Evolutionary conservation across 2,888 invertebrate genomes (phyloP).

Genomic region (Dicycla oo): DNA sequence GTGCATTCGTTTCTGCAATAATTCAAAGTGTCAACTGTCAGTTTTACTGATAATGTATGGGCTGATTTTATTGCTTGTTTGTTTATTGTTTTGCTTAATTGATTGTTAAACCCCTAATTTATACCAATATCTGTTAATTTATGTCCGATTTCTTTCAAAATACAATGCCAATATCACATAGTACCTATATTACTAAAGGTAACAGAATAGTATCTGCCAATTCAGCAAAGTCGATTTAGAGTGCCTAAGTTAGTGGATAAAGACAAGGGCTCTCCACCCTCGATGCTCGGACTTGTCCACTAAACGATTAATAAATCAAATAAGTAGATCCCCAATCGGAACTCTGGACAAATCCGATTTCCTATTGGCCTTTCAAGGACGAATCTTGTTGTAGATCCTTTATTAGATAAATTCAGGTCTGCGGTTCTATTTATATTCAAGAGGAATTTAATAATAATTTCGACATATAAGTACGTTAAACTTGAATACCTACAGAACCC

Average conservation of each 20-base stretch:
- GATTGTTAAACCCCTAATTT: not conserved
- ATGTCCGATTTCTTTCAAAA: no score
- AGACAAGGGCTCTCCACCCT: constrained; percentile 49
- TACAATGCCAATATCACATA: no score
- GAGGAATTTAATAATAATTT: not conserved
- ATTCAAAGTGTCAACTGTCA: no score
- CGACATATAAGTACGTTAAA: not conserved
- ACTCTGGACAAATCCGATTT: constrained; percentile 53
- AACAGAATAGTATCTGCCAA: constrained; percentile 6
- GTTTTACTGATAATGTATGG: no score
- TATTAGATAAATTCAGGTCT: constrained; percentile 30
- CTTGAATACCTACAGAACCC: no score
- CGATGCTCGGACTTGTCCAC: constrained; percentile 22
- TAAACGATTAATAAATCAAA: constrained; percentile 60
- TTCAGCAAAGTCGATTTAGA: constrained; percentile 31
- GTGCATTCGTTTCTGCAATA: no score
- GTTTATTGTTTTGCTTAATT: not conserved
- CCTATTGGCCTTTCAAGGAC: constrained; percentile 30
- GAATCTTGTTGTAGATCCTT: constrained; percentile 8
- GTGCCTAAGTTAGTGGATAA: constrained; percentile 28
- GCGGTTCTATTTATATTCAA: not conserved
- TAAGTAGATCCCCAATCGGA: constrained; percentile 50
- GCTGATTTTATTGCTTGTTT: not conserved
- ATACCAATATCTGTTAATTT: rapidly evolving
- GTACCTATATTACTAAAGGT: no score